A percentile compares a stretch with the other conserved stretches of the same genome.
Evolutionary conservation across 1,140 invertebrate species (phyloP).

Genomic region (Tetragnatha versicolor): DNA sequence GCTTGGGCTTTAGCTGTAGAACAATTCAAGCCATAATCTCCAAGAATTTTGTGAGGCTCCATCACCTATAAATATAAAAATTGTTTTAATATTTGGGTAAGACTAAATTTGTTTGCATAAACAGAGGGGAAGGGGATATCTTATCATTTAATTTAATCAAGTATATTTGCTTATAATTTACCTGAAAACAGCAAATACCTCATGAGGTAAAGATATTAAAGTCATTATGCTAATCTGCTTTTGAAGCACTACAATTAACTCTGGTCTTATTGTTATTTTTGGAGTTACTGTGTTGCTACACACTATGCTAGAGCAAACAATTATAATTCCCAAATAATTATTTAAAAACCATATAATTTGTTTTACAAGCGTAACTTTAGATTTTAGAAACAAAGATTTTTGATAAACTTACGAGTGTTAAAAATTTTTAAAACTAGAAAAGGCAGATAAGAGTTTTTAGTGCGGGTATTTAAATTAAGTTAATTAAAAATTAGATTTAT

Average conservation of each 20-base stretch:
- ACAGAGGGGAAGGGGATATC: no score
- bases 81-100: no score
- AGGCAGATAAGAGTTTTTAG: neutral
- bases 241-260: no score
- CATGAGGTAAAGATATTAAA: neutral
- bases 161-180: neutral
- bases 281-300: no score
- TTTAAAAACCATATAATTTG: neutral
- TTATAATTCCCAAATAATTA: neutral
- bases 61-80: conserved; percentile 71
- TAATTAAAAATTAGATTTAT: no score
- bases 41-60: conserved; percentile 86
- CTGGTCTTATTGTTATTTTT: no score
- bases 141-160: no score
- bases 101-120: no score
- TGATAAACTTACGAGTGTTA: neutral
- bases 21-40: conserved; percentile 89
- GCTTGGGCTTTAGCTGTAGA: conserved; percentile 89
- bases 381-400: neutral
- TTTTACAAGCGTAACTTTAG: neutral
- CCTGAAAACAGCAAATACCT: neutral
- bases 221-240: no score
- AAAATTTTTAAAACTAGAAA: neutral
- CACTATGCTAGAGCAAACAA: no score
- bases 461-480: no score